Percentiles rank a stretch among this genome's conserved stretches.
phyloP scores from a whole-genome alignment of 2,888 invertebrate genomes.

The Rhorus exstirpatorius region DNA sequence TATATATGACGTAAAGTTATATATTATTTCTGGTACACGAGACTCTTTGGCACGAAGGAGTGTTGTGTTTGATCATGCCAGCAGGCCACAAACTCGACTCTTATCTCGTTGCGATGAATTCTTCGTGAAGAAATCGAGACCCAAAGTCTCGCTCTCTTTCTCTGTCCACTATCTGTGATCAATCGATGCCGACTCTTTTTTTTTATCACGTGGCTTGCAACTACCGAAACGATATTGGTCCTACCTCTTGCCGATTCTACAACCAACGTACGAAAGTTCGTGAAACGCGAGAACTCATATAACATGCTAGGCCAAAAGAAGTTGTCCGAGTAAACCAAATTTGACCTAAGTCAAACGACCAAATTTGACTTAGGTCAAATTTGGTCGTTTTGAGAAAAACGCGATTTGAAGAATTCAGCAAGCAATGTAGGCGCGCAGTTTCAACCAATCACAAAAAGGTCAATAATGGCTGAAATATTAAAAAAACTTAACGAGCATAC shows the following conservation, averaged over 20 bases:
- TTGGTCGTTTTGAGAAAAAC: too few species aligned
- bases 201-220: constrained; percentile 56
- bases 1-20: background rate
- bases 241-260: constrained; percentile 14
- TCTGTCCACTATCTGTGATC: constrained; percentile 26
- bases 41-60: constrained; percentile 18
- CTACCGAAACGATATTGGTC: constrained; percentile 40
- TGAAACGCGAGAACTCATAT: too few species aligned
- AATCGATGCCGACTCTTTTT: constrained; percentile 61
- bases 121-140: constrained; percentile 49
- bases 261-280: background rate
- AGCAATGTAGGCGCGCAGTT: too few species aligned
- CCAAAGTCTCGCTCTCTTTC: constrained; percentile 3
- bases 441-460: too few species aligned
- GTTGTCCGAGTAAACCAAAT: too few species aligned
- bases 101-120: constrained; percentile 55
- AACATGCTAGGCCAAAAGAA: too few species aligned
- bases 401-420: too few species aligned
- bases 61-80: constrained; percentile 13
- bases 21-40: constrained; percentile 33
- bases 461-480: too few species aligned
- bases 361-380: too few species aligned
- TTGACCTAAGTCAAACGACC: too few species aligned
- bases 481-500: too few species aligned
- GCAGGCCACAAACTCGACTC: constrained; percentile 27